A percentile compares a stretch with the other conserved stretches of the same genome.
These are phyloP conservation scores for Myotis findleyi DNA, from an alignment of 2,797 vertebrate species.

Conservation along the genomic window DNA sequence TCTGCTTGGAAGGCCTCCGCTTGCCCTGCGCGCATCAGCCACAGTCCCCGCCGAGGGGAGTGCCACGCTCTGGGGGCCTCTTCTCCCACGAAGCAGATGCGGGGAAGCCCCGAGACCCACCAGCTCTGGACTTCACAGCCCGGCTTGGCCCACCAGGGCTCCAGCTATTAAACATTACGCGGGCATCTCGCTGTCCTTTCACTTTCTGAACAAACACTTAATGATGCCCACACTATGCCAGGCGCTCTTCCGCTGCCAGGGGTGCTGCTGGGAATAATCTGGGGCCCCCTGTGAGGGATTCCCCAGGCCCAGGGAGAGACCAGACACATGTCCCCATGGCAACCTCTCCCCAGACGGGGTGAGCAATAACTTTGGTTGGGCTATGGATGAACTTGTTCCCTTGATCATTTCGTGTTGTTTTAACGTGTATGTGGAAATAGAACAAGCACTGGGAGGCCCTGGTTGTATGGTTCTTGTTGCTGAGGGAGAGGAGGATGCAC, in stretches of 20 bases:
- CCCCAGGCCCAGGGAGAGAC: neutral
- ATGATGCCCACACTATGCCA: neutral
- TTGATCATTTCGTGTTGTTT: neutral
- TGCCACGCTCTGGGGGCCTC: neutral
- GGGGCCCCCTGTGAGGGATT: neutral
- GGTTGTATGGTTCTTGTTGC: neutral
- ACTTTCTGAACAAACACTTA: neutral
- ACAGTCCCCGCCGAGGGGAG: neutral
- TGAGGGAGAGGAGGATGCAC: neutral
- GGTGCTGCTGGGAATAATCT: neutral
- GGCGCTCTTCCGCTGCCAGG: neutral
- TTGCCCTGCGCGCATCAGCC: neutral
- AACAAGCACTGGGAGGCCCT: neutral
- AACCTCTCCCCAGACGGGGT: neutral
- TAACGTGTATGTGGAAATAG: neutral
- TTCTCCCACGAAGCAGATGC: neutral
- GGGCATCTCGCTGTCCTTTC: neutral
- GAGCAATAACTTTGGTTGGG: neutral
- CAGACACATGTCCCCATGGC: neutral
- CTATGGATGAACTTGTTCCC: neutral
- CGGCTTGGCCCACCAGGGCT: neutral
- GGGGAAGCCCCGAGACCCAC: neutral
- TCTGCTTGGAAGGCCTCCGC: slow-evolving; percentile 56
- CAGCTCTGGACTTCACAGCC: neutral
- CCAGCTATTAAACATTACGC: neutral